Percentiles rank a stretch among this genome's conserved stretches.
These are phyloP conservation scores for Thereva unica DNA, from an alignment of 2,888 invertebrate species.

Conservation along the genomic window DNA sequence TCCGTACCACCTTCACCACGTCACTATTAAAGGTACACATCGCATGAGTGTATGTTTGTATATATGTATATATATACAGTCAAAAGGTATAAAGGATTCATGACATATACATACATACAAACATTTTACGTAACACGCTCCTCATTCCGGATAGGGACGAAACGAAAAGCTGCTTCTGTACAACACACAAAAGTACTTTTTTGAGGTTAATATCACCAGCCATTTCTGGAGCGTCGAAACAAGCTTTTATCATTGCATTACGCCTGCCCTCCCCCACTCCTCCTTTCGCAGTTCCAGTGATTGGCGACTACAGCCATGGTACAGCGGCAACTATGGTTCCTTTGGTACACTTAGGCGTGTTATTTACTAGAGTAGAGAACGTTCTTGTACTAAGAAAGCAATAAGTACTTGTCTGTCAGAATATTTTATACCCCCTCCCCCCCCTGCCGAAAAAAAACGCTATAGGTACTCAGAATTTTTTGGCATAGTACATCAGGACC, in stretches of 20 bases:
- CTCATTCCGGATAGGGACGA: slow-evolving; percentile 29
- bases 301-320: slow-evolving; percentile 18
- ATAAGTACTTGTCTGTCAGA: no score
- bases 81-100: no score
- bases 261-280: neutral
- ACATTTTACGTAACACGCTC: slow-evolving; percentile 23
- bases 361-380: no score
- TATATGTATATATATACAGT: no score
- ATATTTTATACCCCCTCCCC: no score
- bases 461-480: no score
- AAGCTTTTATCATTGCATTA: slow-evolving; percentile 19
- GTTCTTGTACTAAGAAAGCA: no score
- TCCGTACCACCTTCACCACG: neutral
- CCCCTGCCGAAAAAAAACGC: no score
- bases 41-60: neutral
- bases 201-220: slow-evolving; percentile 37
- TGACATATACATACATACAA: no score
- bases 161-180: slow-evolving; percentile 19
- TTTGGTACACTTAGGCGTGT: neutral
- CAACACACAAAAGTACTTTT: slow-evolving; percentile 39
- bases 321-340: slow-evolving; percentile 25
- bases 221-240: slow-evolving; percentile 27
- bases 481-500: no score
- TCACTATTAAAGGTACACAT: neutral
- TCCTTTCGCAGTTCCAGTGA: slow-evolving; percentile 17